Conservation (phyloP, 2,113 vertebrate genomes). For the Gavia stellata region DNA sequence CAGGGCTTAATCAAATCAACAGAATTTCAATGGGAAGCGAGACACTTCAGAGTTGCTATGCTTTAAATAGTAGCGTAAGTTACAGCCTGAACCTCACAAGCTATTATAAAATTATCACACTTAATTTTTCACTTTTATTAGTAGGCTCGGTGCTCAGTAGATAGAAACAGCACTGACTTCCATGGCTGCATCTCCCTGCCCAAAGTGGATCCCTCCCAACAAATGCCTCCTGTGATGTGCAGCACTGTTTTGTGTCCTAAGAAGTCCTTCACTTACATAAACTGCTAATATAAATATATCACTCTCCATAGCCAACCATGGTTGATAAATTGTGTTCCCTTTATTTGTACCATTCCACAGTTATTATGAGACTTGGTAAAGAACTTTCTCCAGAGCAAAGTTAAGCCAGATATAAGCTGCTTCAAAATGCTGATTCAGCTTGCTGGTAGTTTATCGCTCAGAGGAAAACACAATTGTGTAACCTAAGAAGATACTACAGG, state of each 20-base stretch:
- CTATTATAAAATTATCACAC: neutral
- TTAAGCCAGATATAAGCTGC: neutral
- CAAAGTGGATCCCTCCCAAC: neutral
- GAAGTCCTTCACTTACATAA: neutral
- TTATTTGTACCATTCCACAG: neutral
- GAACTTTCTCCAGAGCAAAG: constrained; percentile 1
- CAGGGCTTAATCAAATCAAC: neutral
- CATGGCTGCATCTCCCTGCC: neutral
- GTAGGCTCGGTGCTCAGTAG: neutral
- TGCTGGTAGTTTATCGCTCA: neutral
- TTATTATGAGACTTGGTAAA: neutral
- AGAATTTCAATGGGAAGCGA: neutral
- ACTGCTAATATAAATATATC: neutral
- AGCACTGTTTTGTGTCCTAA: neutral
- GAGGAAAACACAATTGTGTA: neutral
- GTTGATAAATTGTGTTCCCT: neutral
- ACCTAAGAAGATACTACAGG: neutral
- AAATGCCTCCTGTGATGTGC: neutral
- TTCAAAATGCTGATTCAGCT: neutral
- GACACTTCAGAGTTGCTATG: neutral
- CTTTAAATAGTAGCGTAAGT: neutral
- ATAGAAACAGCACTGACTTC: neutral
- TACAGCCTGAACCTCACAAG: neutral
- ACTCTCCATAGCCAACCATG: neutral
- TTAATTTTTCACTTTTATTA: neutral